Base-by-base conservation (phyloP, 2,888 invertebrate species). In the Pyrrhosoma nymphula region DNA sequence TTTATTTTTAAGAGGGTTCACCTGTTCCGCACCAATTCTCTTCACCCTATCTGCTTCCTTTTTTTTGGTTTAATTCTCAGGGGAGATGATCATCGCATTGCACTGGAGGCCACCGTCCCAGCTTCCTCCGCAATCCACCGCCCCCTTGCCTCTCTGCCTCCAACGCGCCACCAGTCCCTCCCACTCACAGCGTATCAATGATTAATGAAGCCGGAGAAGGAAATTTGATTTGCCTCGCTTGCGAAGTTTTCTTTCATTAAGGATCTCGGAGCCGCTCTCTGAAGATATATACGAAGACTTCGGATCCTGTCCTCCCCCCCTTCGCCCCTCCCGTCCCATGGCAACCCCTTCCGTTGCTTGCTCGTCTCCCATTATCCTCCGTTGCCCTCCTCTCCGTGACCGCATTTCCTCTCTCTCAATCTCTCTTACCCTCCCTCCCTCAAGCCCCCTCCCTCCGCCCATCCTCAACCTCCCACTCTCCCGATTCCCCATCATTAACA, bases 181-280 rank as follows among this genome's bases (percentile, higher is more conserved):
- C 69, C 69, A 1, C 26, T 26, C 47, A 47, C 47, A 69, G 69
- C 69, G 69, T 69, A 69, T 69, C 69, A 69, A 69, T 69, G 69
- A 69, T 69, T 69, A 69, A 69, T 69, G 69, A 69, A 69, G 69
- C 69, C 69, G 69, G 69, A 69, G 69, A 69, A 69, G 69, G 69
- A 26, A 69, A 69, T 69, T 69, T 69, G 69, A 69, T 69, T 69
- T 69, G 69, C 69, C 69, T 69, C 69, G 69, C 69, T 69, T 69
- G 69, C 69, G 69, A 69, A 69, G 69, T 69, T 69, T 69, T 69
- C 69, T 69, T 69, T 69, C 69, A 69, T 69, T 69, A 69, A 69
- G 69, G 69, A 69, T 69, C 69, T 26, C 26, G 23, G 69, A 12
- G 18, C 10, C 69, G 12, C 69, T 69, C 69, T 10, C 23, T 26